Conservation (phyloP, 2,113 vertebrate species). For the Cryptomyrus ogoouensis region DNA sequence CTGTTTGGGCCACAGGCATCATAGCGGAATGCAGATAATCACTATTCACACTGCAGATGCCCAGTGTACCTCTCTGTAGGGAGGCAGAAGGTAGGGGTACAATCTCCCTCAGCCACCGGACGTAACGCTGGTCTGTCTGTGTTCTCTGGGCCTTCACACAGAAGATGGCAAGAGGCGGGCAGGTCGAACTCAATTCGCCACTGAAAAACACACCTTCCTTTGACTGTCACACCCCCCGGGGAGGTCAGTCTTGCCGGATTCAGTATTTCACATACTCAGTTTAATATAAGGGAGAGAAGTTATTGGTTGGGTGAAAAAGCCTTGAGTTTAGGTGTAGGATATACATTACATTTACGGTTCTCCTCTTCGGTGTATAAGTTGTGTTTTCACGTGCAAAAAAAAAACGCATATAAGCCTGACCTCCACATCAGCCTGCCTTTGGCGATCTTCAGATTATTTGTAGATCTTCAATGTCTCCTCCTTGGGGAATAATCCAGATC, state of each 20-base stretch:
- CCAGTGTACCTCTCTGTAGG: background rate
- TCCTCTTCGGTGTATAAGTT: conserved; percentile 48
- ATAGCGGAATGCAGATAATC: background rate
- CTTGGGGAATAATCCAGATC: conserved; percentile 57
- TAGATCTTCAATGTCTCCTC: conserved; percentile 53
- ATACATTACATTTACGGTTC: conserved; percentile 23
- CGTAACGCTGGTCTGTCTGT: background rate
- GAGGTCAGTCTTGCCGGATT: conserved; percentile 56
- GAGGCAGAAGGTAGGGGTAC: background rate
- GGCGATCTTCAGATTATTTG: conserved; percentile 58
- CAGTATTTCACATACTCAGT: conserved; percentile 56
- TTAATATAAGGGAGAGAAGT: conserved; percentile 55
- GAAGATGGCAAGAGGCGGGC: background rate
- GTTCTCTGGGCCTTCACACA: background rate
- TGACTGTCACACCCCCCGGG: conserved; percentile 33
- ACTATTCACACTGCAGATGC: background rate
- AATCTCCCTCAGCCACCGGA: background rate
- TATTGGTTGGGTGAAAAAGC: conserved; percentile 47
- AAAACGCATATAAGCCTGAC: conserved; percentile 60
- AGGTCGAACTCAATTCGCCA: background rate
- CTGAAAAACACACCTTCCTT: background rate
- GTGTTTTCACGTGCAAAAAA: conserved; percentile 59
- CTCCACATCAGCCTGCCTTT: conserved; percentile 55
- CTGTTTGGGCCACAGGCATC: background rate
- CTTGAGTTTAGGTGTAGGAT: conserved; percentile 44